Conservation (phyloP, 2,797 vertebrate species). For the Vultur gryphus region DNA sequence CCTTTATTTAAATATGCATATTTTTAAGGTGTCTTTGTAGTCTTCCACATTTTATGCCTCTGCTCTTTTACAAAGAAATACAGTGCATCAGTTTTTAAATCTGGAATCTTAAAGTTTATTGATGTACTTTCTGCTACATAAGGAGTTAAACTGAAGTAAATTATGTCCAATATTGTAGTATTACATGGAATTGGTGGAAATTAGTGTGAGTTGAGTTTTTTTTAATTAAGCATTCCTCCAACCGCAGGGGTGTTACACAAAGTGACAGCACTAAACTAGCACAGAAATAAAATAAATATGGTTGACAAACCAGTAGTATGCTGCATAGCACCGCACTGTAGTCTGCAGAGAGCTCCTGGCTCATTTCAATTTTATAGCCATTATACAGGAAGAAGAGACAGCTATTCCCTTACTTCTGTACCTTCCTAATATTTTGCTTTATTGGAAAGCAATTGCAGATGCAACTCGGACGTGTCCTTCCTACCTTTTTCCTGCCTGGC, state of each 20-base stretch:
- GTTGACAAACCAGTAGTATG: neutral
- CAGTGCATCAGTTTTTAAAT: neutral
- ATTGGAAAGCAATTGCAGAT: neutral
- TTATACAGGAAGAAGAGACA: neutral
- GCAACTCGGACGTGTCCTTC: rapidly evolving
- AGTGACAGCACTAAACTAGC: neutral
- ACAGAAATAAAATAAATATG: neutral
- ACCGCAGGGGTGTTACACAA: neutral
- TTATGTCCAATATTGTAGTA: neutral
- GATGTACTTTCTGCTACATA: neutral
- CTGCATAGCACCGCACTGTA: too few species aligned
- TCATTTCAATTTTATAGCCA: neutral
- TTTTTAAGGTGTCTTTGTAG: neutral
- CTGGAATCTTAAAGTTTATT: neutral
- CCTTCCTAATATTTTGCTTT: neutral
- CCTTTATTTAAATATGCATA: neutral
- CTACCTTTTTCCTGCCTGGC: neutral
- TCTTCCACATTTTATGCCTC: neutral
- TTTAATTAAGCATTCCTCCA: neutral
- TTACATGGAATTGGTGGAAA: neutral
- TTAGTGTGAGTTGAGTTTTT: neutral
- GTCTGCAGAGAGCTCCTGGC: neutral
- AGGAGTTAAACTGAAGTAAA: neutral
- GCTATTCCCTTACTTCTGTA: neutral
- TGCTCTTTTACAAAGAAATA: neutral